phyloP scores from a whole-genome alignment of 2,888 invertebrate species.

The Julus scandinavius region DNA sequence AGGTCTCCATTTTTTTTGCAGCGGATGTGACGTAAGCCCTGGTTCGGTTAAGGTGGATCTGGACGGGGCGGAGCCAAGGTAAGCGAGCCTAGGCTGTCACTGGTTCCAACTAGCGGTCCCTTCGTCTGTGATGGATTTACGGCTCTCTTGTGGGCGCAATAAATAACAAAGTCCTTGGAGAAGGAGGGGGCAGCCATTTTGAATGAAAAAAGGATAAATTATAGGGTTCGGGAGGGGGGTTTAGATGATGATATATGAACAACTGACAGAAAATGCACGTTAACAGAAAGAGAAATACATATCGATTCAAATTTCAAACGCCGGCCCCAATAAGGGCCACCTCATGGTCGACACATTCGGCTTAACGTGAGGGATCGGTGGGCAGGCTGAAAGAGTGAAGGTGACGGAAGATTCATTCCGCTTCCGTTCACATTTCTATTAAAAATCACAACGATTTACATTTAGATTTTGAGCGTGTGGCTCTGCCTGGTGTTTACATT shows the following conservation, averaged over 20 bases:
- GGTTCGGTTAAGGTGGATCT: not conserved
- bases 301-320: not conserved
- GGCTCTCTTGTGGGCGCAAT: not conserved
- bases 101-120: too few species aligned
- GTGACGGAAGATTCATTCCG: not conserved
- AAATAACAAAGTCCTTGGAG: not conserved
- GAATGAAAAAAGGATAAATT: not conserved
- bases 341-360: not conserved
- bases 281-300: slow-evolving; percentile 21
- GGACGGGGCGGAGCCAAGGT: not conserved
- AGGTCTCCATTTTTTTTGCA: too few species aligned
- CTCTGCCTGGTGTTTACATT: not conserved
- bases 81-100: not conserved
- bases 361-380: not conserved
- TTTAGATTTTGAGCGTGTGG: not conserved
- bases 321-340: not conserved
- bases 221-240: too few species aligned
- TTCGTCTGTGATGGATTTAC: not conserved
- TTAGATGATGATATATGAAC: not conserved
- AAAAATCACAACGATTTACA: not conserved
- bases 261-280: slow-evolving; percentile 12
- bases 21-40: too few species aligned
- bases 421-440: slow-evolving; percentile 14
- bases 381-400: not conserved
- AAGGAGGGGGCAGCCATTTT: slow-evolving; percentile 1